Percentiles rank a stretch among this genome's conserved stretches.
Conservation (phyloP, 2,113 vertebrate genomes). For the Serilophus lunatus region DNA sequence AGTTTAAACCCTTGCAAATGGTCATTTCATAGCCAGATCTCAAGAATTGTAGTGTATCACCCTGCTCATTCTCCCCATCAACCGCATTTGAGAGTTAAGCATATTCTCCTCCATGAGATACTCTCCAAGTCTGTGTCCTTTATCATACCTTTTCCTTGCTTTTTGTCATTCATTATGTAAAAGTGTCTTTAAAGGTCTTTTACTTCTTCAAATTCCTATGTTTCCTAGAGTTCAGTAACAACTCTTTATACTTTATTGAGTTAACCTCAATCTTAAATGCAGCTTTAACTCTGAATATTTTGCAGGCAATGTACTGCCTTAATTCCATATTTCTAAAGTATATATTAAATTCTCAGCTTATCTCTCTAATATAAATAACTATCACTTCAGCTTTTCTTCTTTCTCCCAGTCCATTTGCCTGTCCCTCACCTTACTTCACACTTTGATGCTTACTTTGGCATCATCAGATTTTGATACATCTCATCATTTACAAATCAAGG, state of each 20-base stretch:
- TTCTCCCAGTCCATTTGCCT: background rate
- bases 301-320: background rate
- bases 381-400: background rate
- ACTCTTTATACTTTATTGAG: background rate
- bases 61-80: background rate
- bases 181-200: background rate
- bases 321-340: background rate
- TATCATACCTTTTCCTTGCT: background rate
- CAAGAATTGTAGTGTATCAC: background rate
- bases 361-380: background rate
- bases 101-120: background rate
- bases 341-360: background rate
- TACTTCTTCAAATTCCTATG: background rate
- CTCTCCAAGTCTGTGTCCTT: background rate
- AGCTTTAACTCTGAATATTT: background rate
- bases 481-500: background rate
- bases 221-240: background rate
- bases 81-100: background rate
- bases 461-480: background rate
- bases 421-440: background rate
- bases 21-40: background rate
- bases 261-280: background rate
- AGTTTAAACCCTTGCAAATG: background rate
- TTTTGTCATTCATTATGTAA: background rate
- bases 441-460: background rate